phyloP scores from a whole-genome alignment of 2,113 vertebrate genomes.

The Rhinoderma darwinii region DNA sequence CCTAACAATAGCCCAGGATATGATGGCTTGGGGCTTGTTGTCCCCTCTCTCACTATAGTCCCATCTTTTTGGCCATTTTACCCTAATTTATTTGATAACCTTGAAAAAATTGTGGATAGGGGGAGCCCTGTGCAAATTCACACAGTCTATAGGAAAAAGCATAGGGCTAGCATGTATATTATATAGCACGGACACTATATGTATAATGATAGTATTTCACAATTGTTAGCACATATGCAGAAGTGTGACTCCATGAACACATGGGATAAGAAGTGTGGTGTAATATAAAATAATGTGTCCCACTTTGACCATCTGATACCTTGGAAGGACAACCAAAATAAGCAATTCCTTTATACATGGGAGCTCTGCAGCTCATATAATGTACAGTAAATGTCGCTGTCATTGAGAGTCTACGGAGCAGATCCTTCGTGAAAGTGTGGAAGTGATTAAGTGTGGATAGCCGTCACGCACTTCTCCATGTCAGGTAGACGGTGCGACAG shows the following conservation, averaged over 20 bases:
- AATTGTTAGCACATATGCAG: neutral
- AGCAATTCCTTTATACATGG: conserved; percentile 6
- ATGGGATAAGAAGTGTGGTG: neutral
- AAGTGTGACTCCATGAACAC: neutral
- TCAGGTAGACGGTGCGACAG: conserved; percentile 34
- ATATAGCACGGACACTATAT: no score
- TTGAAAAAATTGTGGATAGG: no score
- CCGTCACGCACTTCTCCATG: conserved; percentile 20
- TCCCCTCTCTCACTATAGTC: no score
- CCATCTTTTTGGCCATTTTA: no score
- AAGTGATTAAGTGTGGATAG: conserved; percentile 17
- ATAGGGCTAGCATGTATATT: no score
- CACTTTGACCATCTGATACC: neutral
- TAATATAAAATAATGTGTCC: neutral
- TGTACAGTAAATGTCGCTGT: neutral
- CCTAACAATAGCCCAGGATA: no score
- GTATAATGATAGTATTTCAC: neutral
- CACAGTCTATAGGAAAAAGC: no score
- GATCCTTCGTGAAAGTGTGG: conserved; percentile 35
- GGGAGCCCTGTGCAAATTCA: no score
- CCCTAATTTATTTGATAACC: no score
- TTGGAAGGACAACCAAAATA: neutral
- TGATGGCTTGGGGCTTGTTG: no score
- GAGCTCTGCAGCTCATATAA: conserved; percentile 3
- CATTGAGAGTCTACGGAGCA: conserved; percentile 1